A percentile compares a stretch with the other conserved stretches of the same genome.
phyloP scores from a whole-genome alignment of 2,113 vertebrate species.

The Nasalis larvatus region DNA sequence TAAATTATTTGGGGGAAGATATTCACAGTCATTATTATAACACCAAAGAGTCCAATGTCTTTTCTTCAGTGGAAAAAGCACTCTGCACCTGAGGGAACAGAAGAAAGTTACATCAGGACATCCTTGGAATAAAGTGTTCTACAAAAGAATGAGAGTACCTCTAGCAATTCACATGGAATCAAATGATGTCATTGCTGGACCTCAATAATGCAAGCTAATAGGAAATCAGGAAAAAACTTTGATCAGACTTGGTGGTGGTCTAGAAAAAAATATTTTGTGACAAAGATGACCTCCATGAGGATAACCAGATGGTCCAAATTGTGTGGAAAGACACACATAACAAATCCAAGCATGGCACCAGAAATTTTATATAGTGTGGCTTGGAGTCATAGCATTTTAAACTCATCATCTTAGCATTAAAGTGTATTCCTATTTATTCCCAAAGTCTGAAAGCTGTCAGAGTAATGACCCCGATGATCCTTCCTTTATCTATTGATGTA shows the following conservation, averaged over 20 bases:
- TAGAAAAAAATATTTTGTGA: not conserved
- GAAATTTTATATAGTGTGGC: not conserved
- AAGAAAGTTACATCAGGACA: not conserved
- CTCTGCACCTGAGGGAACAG: not conserved
- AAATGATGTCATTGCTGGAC: not conserved
- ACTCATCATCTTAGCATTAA: not conserved
- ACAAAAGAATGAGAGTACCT: not conserved
- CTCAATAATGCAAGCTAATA: not conserved
- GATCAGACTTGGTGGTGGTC: rapidly evolving
- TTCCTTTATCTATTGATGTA: not conserved
- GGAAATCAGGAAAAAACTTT: not conserved
- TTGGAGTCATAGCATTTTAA: not conserved
- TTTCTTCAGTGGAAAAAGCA: not conserved
- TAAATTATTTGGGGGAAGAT: not conserved
- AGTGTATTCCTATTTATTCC: not conserved
- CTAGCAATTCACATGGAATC: not conserved
- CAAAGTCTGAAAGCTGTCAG: not conserved
- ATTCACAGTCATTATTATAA: not conserved
- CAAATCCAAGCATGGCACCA: not conserved
- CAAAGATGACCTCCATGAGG: not conserved
- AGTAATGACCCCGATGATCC: not conserved
- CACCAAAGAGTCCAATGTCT: not conserved
- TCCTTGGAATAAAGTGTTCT: not conserved
- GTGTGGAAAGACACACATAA: not conserved
- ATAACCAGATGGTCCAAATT: not conserved